Conservation (phyloP, 2,113 vertebrate species). For the Rallus limicola region DNA sequence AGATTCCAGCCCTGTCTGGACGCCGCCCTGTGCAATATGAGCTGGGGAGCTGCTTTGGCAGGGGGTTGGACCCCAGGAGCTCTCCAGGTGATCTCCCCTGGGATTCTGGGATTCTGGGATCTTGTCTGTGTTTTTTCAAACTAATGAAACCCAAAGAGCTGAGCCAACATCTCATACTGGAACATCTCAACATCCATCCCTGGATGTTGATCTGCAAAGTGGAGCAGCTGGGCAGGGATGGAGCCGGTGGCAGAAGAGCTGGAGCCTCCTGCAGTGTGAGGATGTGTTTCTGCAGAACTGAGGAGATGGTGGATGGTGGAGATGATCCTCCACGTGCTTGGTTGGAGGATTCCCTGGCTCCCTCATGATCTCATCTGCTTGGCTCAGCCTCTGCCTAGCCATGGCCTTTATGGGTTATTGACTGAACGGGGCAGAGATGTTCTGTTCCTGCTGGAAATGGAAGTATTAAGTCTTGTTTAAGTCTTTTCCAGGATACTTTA, state of each 20-base stretch:
- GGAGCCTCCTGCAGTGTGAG: not conserved
- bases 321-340: too few species aligned
- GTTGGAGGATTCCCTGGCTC: too few species aligned
- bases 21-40: too few species aligned
- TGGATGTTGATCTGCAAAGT: too few species aligned
- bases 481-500: too few species aligned
- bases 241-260: not conserved
- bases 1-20: too few species aligned
- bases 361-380: accelerated
- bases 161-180: not conserved
- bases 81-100: too few species aligned
- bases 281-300: not conserved
- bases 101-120: too few species aligned
- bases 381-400: not conserved
- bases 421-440: not conserved
- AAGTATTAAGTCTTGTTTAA: not conserved
- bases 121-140: not conserved
- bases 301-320: not conserved
- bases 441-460: not conserved
- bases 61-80: too few species aligned
- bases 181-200: not conserved
- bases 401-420: not conserved
- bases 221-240: not conserved
- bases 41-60: too few species aligned
- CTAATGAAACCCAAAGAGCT: not conserved